Conservation (phyloP, 2,797 vertebrate species). For the Darevskia nairensis region DNA sequence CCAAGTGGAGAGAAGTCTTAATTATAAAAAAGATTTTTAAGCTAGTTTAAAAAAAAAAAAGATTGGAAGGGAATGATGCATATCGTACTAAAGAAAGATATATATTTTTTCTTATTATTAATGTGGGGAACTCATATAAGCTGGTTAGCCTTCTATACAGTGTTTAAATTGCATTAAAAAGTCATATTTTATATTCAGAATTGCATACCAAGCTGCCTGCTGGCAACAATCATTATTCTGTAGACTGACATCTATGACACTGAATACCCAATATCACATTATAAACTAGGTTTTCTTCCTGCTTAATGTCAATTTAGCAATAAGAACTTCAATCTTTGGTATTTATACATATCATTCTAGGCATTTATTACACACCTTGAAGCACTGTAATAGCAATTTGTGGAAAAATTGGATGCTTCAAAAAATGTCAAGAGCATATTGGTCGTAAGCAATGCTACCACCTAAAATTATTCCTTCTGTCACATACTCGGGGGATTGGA, state of each 20-base stretch:
- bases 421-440: background rate
- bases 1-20: no score
- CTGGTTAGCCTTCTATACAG: conserved; percentile 13
- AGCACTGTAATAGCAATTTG: conserved; percentile 46
- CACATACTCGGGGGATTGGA: background rate
- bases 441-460: background rate
- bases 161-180: conserved; percentile 44
- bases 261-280: conserved; percentile 19
- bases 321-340: conserved; percentile 29
- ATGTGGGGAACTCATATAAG: conserved; percentile 48
- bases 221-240: conserved; percentile 50
- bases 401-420: conserved; percentile 16
- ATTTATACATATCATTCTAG: conserved; percentile 37
- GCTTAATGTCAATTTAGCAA: conserved; percentile 48
- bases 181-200: conserved; percentile 56
- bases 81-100: conserved; percentile 9
- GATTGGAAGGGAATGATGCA: background rate
- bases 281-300: conserved; percentile 50
- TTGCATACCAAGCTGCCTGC: conserved; percentile 36
- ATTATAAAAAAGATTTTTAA: background rate
- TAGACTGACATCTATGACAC: conserved; percentile 35
- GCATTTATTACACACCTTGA: conserved; percentile 14
- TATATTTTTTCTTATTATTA: background rate
- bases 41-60: background rate
- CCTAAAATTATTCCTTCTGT: background rate